Conservation (phyloP, 2,888 invertebrate species). For the Sinotaia quadrata region DNA sequence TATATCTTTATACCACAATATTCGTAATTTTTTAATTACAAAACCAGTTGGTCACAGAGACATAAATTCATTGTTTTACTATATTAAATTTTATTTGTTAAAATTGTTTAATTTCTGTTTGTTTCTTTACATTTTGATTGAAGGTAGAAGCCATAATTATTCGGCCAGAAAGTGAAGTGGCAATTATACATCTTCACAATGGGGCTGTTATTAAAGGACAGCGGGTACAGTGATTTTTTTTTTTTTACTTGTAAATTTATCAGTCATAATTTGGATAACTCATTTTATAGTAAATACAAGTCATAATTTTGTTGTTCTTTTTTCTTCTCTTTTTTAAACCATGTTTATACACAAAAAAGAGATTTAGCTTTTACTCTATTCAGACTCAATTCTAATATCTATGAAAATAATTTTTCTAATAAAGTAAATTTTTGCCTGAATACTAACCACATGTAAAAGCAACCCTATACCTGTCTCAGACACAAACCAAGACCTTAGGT, state of each 20-base stretch:
- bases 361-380: too few species aligned
- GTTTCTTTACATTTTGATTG: too few species aligned
- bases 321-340: too few species aligned
- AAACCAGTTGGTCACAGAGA: neutral
- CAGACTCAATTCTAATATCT: too few species aligned
- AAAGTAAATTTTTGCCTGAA: too few species aligned
- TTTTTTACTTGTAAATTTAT: neutral
- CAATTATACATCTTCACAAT: slow-evolving; percentile 86
- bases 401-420: too few species aligned
- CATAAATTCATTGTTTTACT: neutral
- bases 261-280: neutral
- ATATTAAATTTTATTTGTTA: neutral
- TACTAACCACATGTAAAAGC: too few species aligned
- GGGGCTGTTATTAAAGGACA: slow-evolving; percentile 90
- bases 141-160: slow-evolving; percentile 86
- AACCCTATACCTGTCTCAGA: too few species aligned
- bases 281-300: neutral
- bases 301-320: too few species aligned
- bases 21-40: neutral
- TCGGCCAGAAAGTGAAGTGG: slow-evolving; percentile 86
- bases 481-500: too few species aligned
- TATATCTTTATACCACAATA: too few species aligned
- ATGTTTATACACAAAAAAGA: too few species aligned
- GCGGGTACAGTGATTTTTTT: slow-evolving; percentile 73
- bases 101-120: neutral